Evolutionary conservation across 2,888 invertebrate species (phyloP), one percentile per base, ranked within the genome.

Genomic region (Calameuta idolon): DNA sequence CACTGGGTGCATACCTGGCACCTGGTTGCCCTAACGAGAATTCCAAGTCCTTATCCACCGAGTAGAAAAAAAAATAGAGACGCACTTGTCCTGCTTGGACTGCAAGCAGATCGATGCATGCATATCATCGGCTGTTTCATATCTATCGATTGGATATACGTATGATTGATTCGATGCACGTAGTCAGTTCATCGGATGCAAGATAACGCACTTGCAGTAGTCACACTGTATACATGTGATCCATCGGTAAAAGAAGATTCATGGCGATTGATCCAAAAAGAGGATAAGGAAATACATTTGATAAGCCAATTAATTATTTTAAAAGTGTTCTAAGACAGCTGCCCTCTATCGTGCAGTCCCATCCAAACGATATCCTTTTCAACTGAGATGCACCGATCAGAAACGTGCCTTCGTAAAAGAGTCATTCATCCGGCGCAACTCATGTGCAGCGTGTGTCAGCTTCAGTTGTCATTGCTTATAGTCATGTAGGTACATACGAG

Each of bases 21-120:
- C 85, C 85, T 85, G 80, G 79, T 77, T 78, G 78, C 73, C 75
- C 34, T 40, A 69, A 69, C 77, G 78, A 83, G 80, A 83, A 23
- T 55, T 55, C 55, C 23, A 55, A 55, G 55, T 55, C 55, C 55
- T 55, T 55, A 55, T 55, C 23, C 55, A 23, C 5, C 23, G 55
- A 23, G 55, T 23, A 55, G 5, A 40, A 55, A 55, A 55, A 55
- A 55, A 55, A 55, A 23, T 9, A 55, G 55, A 55, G n/a, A 55
- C 23, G 55, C 55, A 55, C 55, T 55, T 9, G 15, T 55, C 55
- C 55, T 55, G 55, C 55, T 55, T 23, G 55, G 55, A 23, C 23
- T 55, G 23, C 55, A 55, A 23, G 23, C 9, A 23, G 55, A 23
- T 9, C 23, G 5, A 55, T 23, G 55, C 9, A 55, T 23, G 55